These are phyloP conservation scores for Trichacis sp. DNA, from an alignment of 2,888 invertebrate species.

Conservation along the genomic window DNA sequence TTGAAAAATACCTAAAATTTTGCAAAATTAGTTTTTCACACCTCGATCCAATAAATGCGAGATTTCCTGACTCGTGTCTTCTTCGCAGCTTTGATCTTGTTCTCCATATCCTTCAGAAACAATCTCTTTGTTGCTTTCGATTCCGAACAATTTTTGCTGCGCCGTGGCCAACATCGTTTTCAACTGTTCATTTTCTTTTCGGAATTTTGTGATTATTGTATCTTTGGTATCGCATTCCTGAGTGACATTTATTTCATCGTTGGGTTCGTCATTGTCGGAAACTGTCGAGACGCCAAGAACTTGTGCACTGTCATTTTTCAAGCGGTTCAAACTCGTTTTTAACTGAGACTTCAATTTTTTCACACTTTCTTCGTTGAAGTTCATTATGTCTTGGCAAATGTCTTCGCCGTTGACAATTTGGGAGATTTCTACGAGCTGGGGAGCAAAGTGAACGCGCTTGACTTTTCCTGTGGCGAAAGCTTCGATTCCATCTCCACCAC, in stretches of 20 bases:
- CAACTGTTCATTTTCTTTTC: slow-evolving; percentile 69
- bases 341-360: slow-evolving; percentile 76
- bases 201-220: slow-evolving; percentile 69
- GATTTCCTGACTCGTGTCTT: slow-evolving; percentile 57
- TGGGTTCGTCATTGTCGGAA: slow-evolving; percentile 27
- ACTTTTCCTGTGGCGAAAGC: slow-evolving; percentile 31
- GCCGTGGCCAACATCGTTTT: slow-evolving; percentile 75
- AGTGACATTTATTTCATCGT: slow-evolving; percentile 45
- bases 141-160: slow-evolving; percentile 66
- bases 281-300: slow-evolving; percentile 73
- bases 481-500: neutral
- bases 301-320: slow-evolving; percentile 79
- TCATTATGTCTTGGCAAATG: slow-evolving; percentile 71
- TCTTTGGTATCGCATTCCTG: slow-evolving; percentile 69
- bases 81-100: slow-evolving; percentile 52
- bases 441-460: slow-evolving; percentile 79
- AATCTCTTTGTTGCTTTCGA: slow-evolving; percentile 70
- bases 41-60: slow-evolving; percentile 65
- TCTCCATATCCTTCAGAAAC: slow-evolving; percentile 73
- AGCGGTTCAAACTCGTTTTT: slow-evolving; percentile 76
- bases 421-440: slow-evolving; percentile 73
- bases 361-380: slow-evolving; percentile 71
- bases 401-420: slow-evolving; percentile 72
- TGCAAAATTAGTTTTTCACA: no score
- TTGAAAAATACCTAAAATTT: no score